Evolutionary conservation across 1,140 invertebrate genomes (phyloP).

Genomic region (Saccostrea echinata): DNA sequence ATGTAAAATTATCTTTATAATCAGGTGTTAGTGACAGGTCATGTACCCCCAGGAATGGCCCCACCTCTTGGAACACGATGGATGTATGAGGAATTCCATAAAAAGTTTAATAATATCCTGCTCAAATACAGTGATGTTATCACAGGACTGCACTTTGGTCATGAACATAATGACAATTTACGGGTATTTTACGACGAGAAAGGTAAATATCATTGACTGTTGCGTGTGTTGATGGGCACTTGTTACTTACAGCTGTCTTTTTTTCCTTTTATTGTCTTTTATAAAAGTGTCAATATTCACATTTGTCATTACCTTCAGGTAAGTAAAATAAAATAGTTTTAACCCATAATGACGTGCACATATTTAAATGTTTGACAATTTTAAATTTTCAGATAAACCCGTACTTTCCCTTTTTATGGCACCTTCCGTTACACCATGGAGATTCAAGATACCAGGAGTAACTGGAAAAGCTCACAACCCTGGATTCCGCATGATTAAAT

Average conservation of each 20-base stretch:
- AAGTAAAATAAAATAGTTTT: too few species aligned
- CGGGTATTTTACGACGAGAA: conserved; percentile 57
- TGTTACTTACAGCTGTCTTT: neutral
- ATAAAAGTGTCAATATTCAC: too few species aligned
- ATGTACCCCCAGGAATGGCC: conserved; percentile 92
- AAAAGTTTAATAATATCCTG: conserved; percentile 86
- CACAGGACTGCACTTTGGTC: conserved; percentile 71
- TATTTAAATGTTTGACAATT: too few species aligned
- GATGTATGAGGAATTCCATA: conserved; percentile 74
- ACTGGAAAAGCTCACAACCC: conserved; percentile 84
- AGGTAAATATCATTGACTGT: neutral
- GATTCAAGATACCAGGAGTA: conserved; percentile 57
- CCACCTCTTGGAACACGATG: conserved; percentile 83
- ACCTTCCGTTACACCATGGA: conserved; percentile 72
- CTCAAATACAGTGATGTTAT: conserved; percentile 77
- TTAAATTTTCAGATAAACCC: conserved; percentile 51
- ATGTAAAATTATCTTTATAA: neutral
- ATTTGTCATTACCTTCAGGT: too few species aligned
- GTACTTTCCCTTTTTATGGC: conserved; percentile 65
- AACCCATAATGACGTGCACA: too few species aligned
- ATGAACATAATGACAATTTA: conserved; percentile 75
- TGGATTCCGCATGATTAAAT: conserved; percentile 92
- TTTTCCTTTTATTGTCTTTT: too few species aligned
- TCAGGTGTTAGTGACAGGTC: conserved; percentile 94
- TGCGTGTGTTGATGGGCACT: neutral